Evolutionary conservation across 1,140 invertebrate species (phyloP), one percentile per base, ranked within the genome.

Genomic region (Oedothorax gibbosus): DNA sequence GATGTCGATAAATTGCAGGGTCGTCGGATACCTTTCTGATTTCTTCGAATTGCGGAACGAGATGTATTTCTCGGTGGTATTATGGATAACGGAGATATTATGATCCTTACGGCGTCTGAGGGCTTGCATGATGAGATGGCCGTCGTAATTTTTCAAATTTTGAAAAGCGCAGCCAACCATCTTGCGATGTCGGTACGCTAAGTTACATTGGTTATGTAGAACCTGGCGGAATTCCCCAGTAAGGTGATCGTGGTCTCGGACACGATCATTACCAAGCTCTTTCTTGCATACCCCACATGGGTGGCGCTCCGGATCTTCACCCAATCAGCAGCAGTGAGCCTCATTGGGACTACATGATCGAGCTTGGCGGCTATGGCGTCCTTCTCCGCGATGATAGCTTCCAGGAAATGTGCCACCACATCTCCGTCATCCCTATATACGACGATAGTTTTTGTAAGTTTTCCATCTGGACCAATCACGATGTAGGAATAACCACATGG

Each of bases 171-270:
- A 56, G 18, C 68, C 69, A 20, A 75, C 60, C 8, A 12, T 9
- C 35, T 71, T 71, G 7, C 20, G 54, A 0, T 56, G 6, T 20
- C 20, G 11, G 18, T 65, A 75, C n/a, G 64, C 15, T 5, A 84
- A 21, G 20, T 84, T 84, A 54, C 54, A 84, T 18, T 9, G 5
- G 75, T 84, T 84, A 54, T 84, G 81, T 0, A 56, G 6, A 20
- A 57, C 81, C 51, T 60, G 57, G 6, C 81, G 21, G 20, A 51
- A 84, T 18, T 18, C 2, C 12, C 81, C 81, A 7, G 56, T 65
- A 1, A 75, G 21, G 56, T 84, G 60, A 65, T 73, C 68, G 73
- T 84, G 81, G 51, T 84, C 81, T 10, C 69, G 18, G 0, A 84
- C 81, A 35, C 50, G 14, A 54, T 75, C 69, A 1, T 53, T n/a